Evolutionary conservation across 1,140 invertebrate genomes (phyloP).

Genomic region (Pogonognathellus flavescens): DNA sequence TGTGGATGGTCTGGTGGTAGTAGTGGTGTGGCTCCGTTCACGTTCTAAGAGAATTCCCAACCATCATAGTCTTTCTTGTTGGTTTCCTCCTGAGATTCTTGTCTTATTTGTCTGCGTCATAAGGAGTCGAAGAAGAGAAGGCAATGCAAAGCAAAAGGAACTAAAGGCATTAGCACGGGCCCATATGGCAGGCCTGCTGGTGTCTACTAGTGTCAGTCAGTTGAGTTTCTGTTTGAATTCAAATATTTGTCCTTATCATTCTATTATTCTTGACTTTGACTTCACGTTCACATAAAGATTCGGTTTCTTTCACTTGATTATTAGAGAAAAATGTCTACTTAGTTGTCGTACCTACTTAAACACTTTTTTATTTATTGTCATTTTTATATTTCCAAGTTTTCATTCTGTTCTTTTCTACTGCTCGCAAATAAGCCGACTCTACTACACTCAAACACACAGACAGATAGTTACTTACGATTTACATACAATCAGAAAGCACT

Average conservation of each 20-base stretch:
- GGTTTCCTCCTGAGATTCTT: constrained; percentile 58
- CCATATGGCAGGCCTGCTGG: constrained; percentile 58
- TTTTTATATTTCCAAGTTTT: constrained; percentile 33
- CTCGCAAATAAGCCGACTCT: not conserved
- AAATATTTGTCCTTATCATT: constrained; percentile 45
- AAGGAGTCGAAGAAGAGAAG: constrained; percentile 31
- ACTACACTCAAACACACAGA: not conserved
- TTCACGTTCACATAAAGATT: constrained; percentile 30
- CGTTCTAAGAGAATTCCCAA: constrained; percentile 32
- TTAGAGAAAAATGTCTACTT: constrained; percentile 39
- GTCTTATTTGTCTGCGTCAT: constrained; percentile 59
- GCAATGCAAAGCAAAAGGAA: constrained; percentile 42
- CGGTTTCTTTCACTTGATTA: constrained; percentile 36
- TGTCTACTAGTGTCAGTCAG: constrained; percentile 45
- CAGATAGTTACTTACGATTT: too few relatives aligned
- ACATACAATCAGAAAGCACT: too few relatives aligned
- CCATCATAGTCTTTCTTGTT: constrained; percentile 45
- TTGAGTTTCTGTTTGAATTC: constrained; percentile 34
- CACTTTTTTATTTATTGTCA: constrained; percentile 38
- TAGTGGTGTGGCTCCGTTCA: constrained; percentile 29
- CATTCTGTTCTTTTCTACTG: constrained; percentile 27
- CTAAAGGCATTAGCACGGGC: constrained; percentile 52
- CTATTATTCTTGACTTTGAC: constrained; percentile 22
- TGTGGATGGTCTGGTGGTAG: not conserved
- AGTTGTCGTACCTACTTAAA: constrained; percentile 15